A percentile compares a stretch with the other conserved stretches of the same genome.
Evolutionary conservation across 2,888 invertebrate genomes (phyloP).

Genomic region (Drosophila emarginata): DNA sequence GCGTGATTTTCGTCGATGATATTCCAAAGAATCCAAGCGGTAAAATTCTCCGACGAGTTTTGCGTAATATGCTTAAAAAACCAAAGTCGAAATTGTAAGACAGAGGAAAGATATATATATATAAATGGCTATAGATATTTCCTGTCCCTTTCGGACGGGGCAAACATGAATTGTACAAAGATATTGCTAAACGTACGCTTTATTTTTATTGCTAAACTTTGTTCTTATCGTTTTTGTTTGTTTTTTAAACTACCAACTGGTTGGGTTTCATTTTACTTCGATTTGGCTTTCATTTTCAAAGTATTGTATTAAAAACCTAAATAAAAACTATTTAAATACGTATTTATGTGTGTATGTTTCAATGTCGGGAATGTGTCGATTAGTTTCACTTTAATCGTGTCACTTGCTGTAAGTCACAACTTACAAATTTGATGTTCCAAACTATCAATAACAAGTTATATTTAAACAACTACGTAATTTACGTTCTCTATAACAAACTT

Average conservation of each 20-base stretch:
- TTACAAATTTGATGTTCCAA: slow-evolving; percentile 47
- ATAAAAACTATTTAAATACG: slow-evolving; percentile 67
- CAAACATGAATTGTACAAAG: slow-evolving; percentile 47
- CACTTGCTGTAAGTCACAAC: slow-evolving; percentile 28
- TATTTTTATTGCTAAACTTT: slow-evolving; percentile 67
- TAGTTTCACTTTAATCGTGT: slow-evolving; percentile 3
- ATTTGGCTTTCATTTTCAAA: slow-evolving; percentile 66
- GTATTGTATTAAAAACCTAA: slow-evolving; percentile 67
- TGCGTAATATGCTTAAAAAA: slow-evolving; percentile 79
- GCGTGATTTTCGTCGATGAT: slow-evolving; percentile 88
- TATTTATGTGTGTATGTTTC: slow-evolving; percentile 28
- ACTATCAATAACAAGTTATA: slow-evolving; percentile 73
- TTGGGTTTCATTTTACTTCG: slow-evolving; percentile 54
- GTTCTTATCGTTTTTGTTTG: slow-evolving; percentile 45
- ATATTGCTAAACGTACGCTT: slow-evolving; percentile 55
- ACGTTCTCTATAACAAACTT: slow-evolving; percentile 30
- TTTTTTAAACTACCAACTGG: slow-evolving; percentile 68
- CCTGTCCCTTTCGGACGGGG: neutral
- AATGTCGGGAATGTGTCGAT: slow-evolving; percentile 27
- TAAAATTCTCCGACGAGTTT: slow-evolving; percentile 87
- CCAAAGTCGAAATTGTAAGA: slow-evolving; percentile 81
- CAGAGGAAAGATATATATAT: neutral
- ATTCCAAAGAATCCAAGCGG: slow-evolving; percentile 91
- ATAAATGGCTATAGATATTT: neutral
- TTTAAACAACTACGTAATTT: slow-evolving; percentile 70